Conservation (phyloP, 1,140 invertebrate genomes). For the Rhysida immarginata region DNA sequence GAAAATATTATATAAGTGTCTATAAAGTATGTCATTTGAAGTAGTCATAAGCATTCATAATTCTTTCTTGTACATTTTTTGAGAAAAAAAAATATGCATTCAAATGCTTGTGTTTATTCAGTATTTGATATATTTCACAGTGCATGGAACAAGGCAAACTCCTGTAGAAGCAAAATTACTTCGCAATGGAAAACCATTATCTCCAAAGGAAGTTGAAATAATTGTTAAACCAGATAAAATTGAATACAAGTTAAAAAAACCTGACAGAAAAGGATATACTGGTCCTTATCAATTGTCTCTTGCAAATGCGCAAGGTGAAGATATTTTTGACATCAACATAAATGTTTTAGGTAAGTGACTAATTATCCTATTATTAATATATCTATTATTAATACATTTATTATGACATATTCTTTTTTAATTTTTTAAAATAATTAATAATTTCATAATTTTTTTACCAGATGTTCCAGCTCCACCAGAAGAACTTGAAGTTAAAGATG, state of each 20-base stretch:
- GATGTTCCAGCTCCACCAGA: constrained; percentile 72
- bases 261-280: constrained; percentile 50
- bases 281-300: constrained; percentile 76
- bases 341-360: constrained; percentile 58
- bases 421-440: no score
- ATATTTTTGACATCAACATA: constrained; percentile 61
- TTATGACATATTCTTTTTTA: background rate
- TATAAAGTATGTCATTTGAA: no score
- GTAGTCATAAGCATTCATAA: no score
- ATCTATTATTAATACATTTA: background rate
- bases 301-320: constrained; percentile 72
- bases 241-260: constrained; percentile 78
- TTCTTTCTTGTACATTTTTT: background rate
- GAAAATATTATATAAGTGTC: no score
- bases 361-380: constrained; percentile 1
- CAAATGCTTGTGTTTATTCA: background rate
- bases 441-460: constrained; percentile 25
- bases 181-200: constrained; percentile 72
- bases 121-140: no score
- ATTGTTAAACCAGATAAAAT: constrained; percentile 75
- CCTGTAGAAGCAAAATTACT: constrained; percentile 72
- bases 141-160: constrained; percentile 67
- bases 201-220: constrained; percentile 75
- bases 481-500: constrained; percentile 77
- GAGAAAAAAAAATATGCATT: background rate